Evolutionary conservation across 2,888 invertebrate species (phyloP).

Genomic region (Macropis europaea): DNA sequence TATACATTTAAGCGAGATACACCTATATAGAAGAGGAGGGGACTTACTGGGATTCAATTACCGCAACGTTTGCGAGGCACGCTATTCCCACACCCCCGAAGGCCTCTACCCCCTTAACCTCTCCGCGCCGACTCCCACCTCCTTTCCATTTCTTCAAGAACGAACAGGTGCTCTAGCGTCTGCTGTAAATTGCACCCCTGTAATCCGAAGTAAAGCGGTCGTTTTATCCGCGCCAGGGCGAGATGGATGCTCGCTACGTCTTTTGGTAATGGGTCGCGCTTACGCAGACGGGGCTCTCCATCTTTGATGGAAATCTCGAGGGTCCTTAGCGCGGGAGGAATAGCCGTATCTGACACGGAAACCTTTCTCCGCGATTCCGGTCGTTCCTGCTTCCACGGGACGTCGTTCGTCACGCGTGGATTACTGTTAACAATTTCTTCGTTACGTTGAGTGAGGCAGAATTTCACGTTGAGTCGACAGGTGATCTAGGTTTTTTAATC

Average conservation of each 20-base stretch:
- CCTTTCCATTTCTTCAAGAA: conserved; percentile 74
- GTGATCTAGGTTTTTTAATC: too few species aligned
- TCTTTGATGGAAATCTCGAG: conserved; percentile 59
- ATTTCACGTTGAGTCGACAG: neutral
- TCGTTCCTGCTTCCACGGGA: neutral
- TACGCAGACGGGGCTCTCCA: conserved; percentile 60
- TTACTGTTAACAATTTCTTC: neutral
- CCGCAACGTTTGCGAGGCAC: conserved; percentile 79
- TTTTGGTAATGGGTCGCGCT: conserved; percentile 74
- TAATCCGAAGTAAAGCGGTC: conserved; percentile 80
- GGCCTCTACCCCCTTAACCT: conserved; percentile 49
- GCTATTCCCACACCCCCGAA: conserved; percentile 73
- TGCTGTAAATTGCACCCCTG: conserved; percentile 79
- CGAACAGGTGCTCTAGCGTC: conserved; percentile 78
- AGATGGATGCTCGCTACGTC: conserved; percentile 78
- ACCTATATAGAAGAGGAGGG: conserved; percentile 64
- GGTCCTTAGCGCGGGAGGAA: conserved; percentile 3
- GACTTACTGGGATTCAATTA: conserved; percentile 79
- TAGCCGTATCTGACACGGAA: neutral
- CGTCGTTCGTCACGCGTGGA: conserved; percentile 1
- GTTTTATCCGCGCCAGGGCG: conserved; percentile 77
- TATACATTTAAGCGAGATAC: conserved; percentile 68
- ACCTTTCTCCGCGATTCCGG: neutral
- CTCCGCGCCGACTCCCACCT: conserved; percentile 54
- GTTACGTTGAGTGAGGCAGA: neutral